Conservation (phyloP, 1,140 invertebrate species). For the Aradophagus sp. region DNA sequence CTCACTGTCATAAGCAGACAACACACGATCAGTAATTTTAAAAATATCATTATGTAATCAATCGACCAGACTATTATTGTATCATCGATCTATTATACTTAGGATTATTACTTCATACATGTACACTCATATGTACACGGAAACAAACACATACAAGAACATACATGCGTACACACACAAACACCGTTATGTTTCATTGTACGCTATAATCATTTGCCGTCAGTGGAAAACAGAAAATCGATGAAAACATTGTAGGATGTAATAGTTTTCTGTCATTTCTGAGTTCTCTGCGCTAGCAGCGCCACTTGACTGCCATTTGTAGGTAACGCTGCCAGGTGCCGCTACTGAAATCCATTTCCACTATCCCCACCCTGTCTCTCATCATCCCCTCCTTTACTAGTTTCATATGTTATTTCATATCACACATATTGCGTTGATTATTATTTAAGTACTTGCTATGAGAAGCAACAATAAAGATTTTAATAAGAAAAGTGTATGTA, state of each 20-base stretch:
- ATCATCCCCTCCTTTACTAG: conserved; percentile 10
- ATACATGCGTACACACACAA: no score
- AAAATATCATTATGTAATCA: conserved; percentile 35
- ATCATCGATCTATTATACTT: conserved; percentile 29
- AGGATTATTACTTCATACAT: conserved; percentile 27
- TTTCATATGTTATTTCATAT: conserved; percentile 56
- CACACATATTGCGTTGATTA: conserved; percentile 64
- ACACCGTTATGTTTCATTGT: no score
- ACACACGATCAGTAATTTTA: conserved; percentile 10
- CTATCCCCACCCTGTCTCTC: neutral
- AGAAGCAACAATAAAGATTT: conserved; percentile 64
- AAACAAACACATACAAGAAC: no score
- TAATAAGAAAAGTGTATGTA: conserved; percentile 53
- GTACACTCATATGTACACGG: neutral
- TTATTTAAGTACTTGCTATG: conserved; percentile 65
- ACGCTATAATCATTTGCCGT: conserved; percentile 24
- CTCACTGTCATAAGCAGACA: conserved; percentile 15
- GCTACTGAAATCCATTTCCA: no score
- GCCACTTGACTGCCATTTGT: neutral
- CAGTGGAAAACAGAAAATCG: conserved; percentile 8
- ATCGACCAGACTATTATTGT: conserved; percentile 18
- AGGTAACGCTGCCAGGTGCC: no score
- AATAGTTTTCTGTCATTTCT: conserved; percentile 7
- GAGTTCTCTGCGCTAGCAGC: conserved; percentile 1
- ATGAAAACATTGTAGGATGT: conserved; percentile 22